Percentiles rank a stretch among this genome's conserved stretches.
These are phyloP conservation scores for Brachymystax lenok DNA, from an alignment of 2,797 vertebrate genomes.

Conservation along the genomic window DNA sequence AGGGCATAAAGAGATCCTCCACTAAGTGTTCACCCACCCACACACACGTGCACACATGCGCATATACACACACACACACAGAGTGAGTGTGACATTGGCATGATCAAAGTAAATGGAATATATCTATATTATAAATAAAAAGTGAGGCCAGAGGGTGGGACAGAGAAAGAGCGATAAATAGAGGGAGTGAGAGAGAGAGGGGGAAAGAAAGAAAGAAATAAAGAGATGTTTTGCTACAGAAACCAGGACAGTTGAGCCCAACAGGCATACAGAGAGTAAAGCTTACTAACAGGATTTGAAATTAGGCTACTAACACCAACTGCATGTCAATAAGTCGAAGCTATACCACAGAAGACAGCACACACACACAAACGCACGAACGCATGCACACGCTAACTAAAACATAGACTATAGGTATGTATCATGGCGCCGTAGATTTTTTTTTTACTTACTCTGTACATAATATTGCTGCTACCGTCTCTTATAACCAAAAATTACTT, in stretches of 20 bases:
- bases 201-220: not conserved
- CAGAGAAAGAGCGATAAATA: not conserved
- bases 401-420: slow-evolving; percentile 53
- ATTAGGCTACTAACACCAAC: slow-evolving; percentile 40
- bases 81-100: too few relatives aligned
- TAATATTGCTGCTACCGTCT: too few relatives aligned
- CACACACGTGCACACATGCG: not conserved
- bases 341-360: slow-evolving; percentile 20
- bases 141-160: not conserved
- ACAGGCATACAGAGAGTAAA: slow-evolving; percentile 49
- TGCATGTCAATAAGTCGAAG: slow-evolving; percentile 54
- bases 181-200: too few relatives aligned
- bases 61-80: not conserved
- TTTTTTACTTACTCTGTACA: too few relatives aligned
- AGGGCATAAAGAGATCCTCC: slow-evolving; percentile 54
- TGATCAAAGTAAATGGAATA: slow-evolving; percentile 20
- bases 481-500: too few relatives aligned
- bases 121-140: not conserved
- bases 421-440: too few relatives aligned
- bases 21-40: slow-evolving; percentile 31
- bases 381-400: not conserved
- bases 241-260: slow-evolving; percentile 25
- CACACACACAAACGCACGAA: not conserved
- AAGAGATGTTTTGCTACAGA: not conserved
- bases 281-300: slow-evolving; percentile 43